Evolutionary conservation across 1,140 invertebrate genomes (phyloP), one percentile per base, ranked within the genome.

Genomic region (Drosophila grimshawi): DNA sequence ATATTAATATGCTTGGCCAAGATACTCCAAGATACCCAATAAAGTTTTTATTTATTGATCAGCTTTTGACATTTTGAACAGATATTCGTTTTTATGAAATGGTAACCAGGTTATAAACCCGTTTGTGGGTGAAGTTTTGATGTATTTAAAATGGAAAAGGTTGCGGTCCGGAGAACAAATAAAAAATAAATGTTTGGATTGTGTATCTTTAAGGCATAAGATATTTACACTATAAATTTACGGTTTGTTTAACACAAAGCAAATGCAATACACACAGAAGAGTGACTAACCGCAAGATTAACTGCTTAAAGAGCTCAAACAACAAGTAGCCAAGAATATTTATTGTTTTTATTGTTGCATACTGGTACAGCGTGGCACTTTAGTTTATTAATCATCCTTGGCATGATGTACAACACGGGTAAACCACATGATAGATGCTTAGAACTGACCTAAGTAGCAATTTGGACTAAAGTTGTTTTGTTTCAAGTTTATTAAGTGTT

Each of bases 201-300:
- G 37, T 53, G 41, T 61, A 6, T 63, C 43, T 64, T 64, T 57
- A 19, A 48, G 30, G 35, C 37, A 35, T 29, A 49, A 49, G 64
- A 63, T 65, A 62, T 57, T 64, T 64, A 59, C 53, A 52, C 53
- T 52, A 65, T 65, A 37, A 53, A 71, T 59, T 71, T 65, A 53
- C 46, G 61, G 61, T 59, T 59, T 57, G 39, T 43, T 37, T 41
- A 60, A 48, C 51, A 70, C 57, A 68, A 60, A 57, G 37, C 53
- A 61, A 51, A 48, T 41, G 56, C 57, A 68, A 60, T 49, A 27
- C 53, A 61, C 5, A 33, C 7, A 45, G 10, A 63, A 27, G 11
- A 37, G 48, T 4, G 46, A 33, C 41, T 49, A 55, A 49, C 59
- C 52, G 30, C 67, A 63, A 70, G 29, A 59, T 45, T 45, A 57